Evolutionary conservation across 2,888 invertebrate species (phyloP).

Genomic region (Nomada flava): DNA sequence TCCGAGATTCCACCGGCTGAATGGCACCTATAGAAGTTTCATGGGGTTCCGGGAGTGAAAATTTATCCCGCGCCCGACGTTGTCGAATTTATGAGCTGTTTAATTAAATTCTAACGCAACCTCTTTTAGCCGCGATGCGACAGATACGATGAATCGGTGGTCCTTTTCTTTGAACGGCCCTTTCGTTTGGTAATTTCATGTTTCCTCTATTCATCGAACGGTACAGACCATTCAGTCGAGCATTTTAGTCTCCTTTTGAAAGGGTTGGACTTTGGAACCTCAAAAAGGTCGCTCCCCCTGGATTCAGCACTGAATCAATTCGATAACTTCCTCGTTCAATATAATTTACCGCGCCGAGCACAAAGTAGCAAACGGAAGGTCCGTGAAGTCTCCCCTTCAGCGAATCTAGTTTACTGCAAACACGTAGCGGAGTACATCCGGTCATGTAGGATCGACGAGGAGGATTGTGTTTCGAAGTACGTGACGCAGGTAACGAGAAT

Average conservation of each 20-base stretch:
- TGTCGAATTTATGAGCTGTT: slow-evolving; percentile 33
- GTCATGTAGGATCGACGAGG: not conserved
- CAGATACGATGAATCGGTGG: too few relatives aligned
- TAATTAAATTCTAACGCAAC: slow-evolving; percentile 47
- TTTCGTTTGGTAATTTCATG: not conserved
- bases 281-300: too few relatives aligned
- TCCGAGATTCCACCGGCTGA: slow-evolving; percentile 49
- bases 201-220: too few relatives aligned
- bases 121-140: too few relatives aligned
- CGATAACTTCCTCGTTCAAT: slow-evolving; percentile 21
- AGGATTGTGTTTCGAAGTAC: slow-evolving; percentile 50
- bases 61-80: slow-evolving; percentile 43
- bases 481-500: slow-evolving; percentile 60
- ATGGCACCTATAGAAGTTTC: slow-evolving; percentile 56
- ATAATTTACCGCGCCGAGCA: slow-evolving; percentile 6
- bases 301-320: too few relatives aligned
- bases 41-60: slow-evolving; percentile 38
- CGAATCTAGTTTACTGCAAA: slow-evolving; percentile 32
- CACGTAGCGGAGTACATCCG: slow-evolving; percentile 36
- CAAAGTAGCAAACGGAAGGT: not conserved
- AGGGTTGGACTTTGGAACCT: too few relatives aligned
- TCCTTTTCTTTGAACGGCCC: not conserved
- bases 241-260: too few relatives aligned
- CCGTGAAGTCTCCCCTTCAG: not conserved
- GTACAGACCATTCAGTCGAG: too few relatives aligned